Conservation (phyloP, 2,888 invertebrate genomes). For the Acleris emargana region DNA sequence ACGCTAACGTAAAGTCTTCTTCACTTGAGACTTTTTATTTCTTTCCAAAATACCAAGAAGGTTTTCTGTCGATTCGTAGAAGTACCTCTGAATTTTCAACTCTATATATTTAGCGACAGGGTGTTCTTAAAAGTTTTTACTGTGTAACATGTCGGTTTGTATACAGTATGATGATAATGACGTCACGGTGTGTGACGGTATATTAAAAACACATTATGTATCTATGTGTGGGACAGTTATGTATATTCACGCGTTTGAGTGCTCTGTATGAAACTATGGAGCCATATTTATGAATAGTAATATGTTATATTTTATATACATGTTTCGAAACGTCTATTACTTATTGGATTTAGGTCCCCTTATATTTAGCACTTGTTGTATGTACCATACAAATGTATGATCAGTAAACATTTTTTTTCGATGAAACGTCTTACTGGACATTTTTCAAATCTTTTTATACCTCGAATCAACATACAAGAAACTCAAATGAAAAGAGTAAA, state of each 20-base stretch:
- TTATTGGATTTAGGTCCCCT: too few species aligned
- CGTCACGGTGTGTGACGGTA: conserved; percentile 70
- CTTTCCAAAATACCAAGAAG: conserved; percentile 7
- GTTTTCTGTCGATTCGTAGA: not conserved
- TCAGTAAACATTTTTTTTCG: too few species aligned
- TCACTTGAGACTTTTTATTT: conserved; percentile 21
- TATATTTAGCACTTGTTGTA: too few species aligned
- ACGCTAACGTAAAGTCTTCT: conserved; percentile 17
- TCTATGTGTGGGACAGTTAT: conserved; percentile 67
- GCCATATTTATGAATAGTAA: not conserved
- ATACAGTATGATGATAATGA: conserved; percentile 64
- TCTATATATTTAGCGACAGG: conserved; percentile 40
- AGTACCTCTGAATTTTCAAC: conserved; percentile 39
- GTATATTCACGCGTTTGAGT: conserved; percentile 52
- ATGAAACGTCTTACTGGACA: too few species aligned
- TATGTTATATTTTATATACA: too few species aligned
- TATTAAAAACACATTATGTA: conserved; percentile 81
- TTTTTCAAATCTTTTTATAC: too few species aligned
- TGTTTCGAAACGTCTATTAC: too few species aligned
- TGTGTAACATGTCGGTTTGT: conserved; percentile 30
- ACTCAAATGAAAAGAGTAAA: too few species aligned
- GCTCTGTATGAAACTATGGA: not conserved
- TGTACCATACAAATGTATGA: too few species aligned
- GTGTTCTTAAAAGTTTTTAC: conserved; percentile 4
- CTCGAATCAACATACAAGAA: too few species aligned